Percentiles rank a stretch among this genome's conserved stretches.
Conservation (phyloP, 2,113 vertebrate species). For the Dicerorhinus sumatrensis region DNA sequence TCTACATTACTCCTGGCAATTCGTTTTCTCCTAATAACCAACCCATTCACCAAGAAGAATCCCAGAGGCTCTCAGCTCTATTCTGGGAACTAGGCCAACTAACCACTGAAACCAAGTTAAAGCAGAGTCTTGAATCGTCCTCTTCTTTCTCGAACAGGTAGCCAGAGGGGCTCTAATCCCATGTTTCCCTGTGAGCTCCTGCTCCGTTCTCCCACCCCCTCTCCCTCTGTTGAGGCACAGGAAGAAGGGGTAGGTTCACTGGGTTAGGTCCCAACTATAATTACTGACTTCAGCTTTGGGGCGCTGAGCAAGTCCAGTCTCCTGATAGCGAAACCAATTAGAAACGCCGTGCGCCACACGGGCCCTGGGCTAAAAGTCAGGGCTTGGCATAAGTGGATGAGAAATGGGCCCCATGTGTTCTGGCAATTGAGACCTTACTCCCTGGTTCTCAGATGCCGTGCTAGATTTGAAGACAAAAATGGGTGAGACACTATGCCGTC, state of each 20-base stretch:
- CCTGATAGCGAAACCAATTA: no score
- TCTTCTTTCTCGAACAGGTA: neutral
- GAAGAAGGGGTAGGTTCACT: no score
- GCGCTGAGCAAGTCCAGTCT: neutral
- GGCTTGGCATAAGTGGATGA: neutral
- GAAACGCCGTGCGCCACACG: neutral
- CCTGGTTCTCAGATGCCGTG: neutral
- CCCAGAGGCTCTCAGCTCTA: neutral
- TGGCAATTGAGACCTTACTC: neutral
- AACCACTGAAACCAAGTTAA: neutral
- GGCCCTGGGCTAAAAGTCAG: neutral
- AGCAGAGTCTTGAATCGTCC: neutral
- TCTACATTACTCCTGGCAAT: neutral
- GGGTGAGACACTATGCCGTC: neutral
- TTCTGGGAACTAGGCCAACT: neutral
- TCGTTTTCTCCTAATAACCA: neutral
- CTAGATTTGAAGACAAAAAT: neutral
- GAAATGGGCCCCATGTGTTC: neutral
- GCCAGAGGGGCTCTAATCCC: neutral
- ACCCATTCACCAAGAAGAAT: neutral
- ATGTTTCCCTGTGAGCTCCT: no score
- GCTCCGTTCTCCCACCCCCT: neutral
- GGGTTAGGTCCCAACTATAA: neutral
- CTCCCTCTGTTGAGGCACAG: neutral
- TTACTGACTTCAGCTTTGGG: neutral